phyloP scores from a whole-genome alignment of 2,113 vertebrate genomes.

The Notarius lentiginosus region DNA sequence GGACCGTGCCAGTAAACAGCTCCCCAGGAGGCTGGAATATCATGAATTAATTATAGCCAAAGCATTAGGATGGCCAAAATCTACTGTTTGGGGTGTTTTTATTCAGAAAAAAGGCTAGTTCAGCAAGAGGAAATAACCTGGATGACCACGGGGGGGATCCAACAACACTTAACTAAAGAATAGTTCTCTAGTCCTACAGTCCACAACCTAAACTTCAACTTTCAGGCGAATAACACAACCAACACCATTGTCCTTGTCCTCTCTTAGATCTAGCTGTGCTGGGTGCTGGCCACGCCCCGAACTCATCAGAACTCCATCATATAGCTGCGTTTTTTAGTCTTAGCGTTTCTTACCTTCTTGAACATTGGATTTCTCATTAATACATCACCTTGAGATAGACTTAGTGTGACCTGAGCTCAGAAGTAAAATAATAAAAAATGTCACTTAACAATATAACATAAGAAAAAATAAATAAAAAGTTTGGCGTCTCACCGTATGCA shows the following conservation, averaged over 20 bases:
- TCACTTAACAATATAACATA: neutral
- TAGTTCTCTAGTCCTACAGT: neutral
- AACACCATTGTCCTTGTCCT: neutral
- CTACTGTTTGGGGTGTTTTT: neutral
- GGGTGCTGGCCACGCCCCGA: neutral
- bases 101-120: neutral
- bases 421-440: neutral
- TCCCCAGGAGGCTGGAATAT: constrained; percentile 2
- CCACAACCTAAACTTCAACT: neutral
- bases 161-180: neutral
- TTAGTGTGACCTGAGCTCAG: neutral
- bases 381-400: neutral
- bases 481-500: constrained; percentile 84
- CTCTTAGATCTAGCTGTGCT: neutral
- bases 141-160: too few species aligned
- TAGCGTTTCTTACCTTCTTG: neutral
- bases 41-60: neutral
- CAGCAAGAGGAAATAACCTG: neutral
- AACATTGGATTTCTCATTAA: neutral
- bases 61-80: neutral
- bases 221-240: neutral
- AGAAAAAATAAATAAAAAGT: neutral
- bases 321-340: neutral
- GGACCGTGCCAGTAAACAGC: neutral
- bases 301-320: neutral